These are phyloP conservation scores for Apostichopus leukothele DNA, from an alignment of 53 echinoderm and acorn worm species.

Conservation along the genomic window DNA sequence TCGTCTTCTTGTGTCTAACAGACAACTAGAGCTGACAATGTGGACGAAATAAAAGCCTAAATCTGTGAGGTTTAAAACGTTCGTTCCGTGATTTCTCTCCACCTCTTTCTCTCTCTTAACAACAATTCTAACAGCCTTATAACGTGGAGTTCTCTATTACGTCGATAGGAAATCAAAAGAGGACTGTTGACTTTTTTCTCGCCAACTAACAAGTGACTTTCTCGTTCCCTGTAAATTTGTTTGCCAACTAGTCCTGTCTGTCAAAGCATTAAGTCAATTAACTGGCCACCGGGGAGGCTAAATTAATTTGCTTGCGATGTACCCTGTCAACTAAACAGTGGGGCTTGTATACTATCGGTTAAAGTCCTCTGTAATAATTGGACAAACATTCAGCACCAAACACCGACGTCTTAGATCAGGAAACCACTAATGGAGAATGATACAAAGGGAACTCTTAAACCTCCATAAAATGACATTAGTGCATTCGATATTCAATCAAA, in stretches of 20 bases:
- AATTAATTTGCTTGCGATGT: constrained; percentile 46
- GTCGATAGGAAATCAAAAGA: not conserved
- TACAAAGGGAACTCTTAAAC: constrained; percentile 22
- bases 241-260: constrained; percentile 29
- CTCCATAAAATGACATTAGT: constrained; percentile 11
- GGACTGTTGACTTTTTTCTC: constrained; percentile 24
- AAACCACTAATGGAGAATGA: constrained; percentile 41
- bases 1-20: no score
- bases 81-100: no score
- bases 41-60: no score
- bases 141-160: not conserved
- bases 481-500: constrained; percentile 32
- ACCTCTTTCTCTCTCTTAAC: not conserved
- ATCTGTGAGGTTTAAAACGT: no score
- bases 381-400: not conserved
- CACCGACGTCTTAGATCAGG: constrained; percentile 1
- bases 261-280: constrained; percentile 49
- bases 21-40: no score
- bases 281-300: constrained; percentile 38
- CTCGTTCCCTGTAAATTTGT: constrained; percentile 37
- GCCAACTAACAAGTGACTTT: constrained; percentile 43
- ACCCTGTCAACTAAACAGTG: not conserved
- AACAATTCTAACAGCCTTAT: not conserved
- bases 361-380: constrained; percentile 23
- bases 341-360: not conserved